Evolutionary conservation across 1,140 invertebrate species (phyloP).

Genomic region (Paramacrobiotus metropolitanus): DNA sequence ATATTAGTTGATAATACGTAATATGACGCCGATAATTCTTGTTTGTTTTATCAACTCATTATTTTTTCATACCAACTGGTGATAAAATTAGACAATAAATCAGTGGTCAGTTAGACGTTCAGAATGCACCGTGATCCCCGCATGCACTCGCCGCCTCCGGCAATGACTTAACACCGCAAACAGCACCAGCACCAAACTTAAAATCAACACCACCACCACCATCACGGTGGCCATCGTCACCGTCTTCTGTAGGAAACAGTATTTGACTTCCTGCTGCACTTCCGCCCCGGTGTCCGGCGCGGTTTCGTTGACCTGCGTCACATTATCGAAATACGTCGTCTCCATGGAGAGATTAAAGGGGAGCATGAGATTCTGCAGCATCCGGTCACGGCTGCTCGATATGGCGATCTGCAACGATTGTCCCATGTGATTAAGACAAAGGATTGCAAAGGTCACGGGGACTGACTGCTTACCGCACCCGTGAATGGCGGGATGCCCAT

Average conservation of each 20-base stretch:
- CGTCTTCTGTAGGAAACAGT: not conserved
- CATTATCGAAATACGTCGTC: not conserved
- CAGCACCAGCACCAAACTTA: not conserved
- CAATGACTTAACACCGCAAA: not conserved
- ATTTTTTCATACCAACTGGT: no score
- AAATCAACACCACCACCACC: not conserved
- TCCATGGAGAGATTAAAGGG: not conserved
- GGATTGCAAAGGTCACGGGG: not conserved
- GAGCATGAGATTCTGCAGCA: not conserved
- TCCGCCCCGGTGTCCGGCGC: not conserved
- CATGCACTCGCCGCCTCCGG: not conserved
- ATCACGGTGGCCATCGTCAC: not conserved
- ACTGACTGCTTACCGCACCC: not conserved
- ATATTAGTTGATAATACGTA: no score
- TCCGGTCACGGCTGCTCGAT: not conserved
- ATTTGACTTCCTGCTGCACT: not conserved
- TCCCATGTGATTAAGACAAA: not conserved
- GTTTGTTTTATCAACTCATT: no score
- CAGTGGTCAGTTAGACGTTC: no score
- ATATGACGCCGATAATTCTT: no score
- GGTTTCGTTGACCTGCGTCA: not conserved
- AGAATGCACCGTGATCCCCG: no score
- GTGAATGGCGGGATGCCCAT: not conserved
- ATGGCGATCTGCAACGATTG: not conserved
- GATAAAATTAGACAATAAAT: no score